Conservation (phyloP, 2,888 invertebrate genomes). For the Mimumesa dahlbomi region DNA sequence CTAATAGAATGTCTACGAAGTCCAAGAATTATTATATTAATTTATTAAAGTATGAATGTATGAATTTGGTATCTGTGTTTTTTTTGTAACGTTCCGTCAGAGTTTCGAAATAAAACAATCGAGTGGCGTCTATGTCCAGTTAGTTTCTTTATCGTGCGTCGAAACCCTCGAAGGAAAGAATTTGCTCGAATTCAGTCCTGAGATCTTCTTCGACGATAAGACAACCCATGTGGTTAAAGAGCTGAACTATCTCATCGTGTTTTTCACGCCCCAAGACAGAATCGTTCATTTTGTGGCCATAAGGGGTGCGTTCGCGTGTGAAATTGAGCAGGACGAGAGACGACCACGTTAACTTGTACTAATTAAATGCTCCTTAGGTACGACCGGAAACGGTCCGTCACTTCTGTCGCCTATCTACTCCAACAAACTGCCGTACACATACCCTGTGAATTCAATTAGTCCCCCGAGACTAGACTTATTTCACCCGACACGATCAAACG, state of each 20-base stretch:
- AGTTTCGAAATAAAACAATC: too few species aligned
- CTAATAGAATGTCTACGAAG: too few species aligned
- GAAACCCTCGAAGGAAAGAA: slow-evolving; percentile 26
- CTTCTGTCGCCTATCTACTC: slow-evolving; percentile 28
- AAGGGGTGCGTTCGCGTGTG: slow-evolving; percentile 50
- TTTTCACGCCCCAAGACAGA: slow-evolving; percentile 66
- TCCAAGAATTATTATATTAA: too few species aligned
- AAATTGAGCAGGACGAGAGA: slow-evolving; percentile 55
- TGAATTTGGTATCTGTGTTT: too few species aligned
- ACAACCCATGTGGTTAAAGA: slow-evolving; percentile 61
- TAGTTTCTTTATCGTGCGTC: not conserved
- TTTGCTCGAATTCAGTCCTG: slow-evolving; percentile 36
- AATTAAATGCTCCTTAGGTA: slow-evolving; percentile 75
- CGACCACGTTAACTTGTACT: slow-evolving; percentile 62
- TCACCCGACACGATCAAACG: too few species aligned
- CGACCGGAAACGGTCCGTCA: slow-evolving; percentile 66
- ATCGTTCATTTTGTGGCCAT: slow-evolving; percentile 30
- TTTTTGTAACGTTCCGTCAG: too few species aligned
- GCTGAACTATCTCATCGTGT: slow-evolving; percentile 75
- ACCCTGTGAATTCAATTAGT: too few species aligned
- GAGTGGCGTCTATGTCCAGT: too few species aligned
- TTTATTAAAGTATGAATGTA: too few species aligned
- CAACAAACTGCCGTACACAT: too few species aligned
- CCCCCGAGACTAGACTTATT: too few species aligned
- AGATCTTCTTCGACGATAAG: slow-evolving; percentile 33